A percentile compares a stretch with the other conserved stretches of the same genome.
These are phyloP conservation scores for Harpalus rubripes DNA, from an alignment of 2,888 invertebrate genomes.

Conservation along the genomic window DNA sequence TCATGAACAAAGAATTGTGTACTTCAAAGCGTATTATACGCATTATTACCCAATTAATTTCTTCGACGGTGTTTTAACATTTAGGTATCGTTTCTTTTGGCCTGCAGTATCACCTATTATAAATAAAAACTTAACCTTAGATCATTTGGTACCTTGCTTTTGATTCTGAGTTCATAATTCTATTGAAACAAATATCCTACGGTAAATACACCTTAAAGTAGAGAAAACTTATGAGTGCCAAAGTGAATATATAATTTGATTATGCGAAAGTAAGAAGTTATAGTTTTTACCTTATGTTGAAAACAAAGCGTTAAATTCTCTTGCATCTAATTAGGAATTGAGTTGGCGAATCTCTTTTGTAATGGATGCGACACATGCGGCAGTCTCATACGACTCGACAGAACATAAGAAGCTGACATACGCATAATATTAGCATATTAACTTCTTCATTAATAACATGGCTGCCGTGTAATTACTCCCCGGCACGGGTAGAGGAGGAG, in stretches of 20 bases:
- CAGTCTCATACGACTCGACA: constrained; percentile 18
- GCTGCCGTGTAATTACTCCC: constrained; percentile 62
- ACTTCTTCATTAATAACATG: constrained; percentile 65
- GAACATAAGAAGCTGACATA: constrained; percentile 55
- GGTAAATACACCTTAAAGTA: not conserved
- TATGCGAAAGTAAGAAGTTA: not conserved
- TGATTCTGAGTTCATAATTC: too few relatives aligned
- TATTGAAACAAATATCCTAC: too few relatives aligned
- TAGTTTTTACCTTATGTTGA: not conserved
- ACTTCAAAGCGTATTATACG: too few relatives aligned
- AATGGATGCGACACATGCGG: constrained; percentile 65
- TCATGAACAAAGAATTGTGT: too few relatives aligned
- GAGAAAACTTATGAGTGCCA: not conserved
- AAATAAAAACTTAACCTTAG: too few relatives aligned
- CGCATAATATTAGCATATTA: constrained; percentile 67
- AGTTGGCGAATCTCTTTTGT: constrained; percentile 10
- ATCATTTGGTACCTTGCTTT: too few relatives aligned
- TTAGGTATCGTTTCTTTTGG: too few relatives aligned
- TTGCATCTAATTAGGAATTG: not conserved
- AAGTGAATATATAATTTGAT: not conserved
- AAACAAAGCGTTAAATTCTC: not conserved
- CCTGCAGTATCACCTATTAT: too few relatives aligned
- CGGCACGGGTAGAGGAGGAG: constrained; percentile 13
- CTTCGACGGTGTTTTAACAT: too few relatives aligned
- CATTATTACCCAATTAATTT: too few relatives aligned